Conservation (phyloP, 2,113 vertebrate species). For the Oryzias curvinotus region DNA sequence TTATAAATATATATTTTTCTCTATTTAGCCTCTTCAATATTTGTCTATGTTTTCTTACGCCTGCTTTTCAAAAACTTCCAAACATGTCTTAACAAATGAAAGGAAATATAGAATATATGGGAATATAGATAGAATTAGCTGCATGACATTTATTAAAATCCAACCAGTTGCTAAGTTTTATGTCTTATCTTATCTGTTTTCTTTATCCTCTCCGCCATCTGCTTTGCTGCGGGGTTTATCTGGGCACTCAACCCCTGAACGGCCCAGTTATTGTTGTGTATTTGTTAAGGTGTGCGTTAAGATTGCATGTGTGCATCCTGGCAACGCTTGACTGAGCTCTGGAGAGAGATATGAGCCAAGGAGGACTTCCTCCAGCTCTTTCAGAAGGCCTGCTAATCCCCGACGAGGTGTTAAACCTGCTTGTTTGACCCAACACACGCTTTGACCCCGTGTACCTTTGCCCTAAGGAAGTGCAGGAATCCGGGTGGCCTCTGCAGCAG, state of each 20-base stretch:
- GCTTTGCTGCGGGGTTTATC: conserved; percentile 31
- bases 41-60: no score
- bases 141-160: no score
- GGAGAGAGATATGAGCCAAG: conserved; percentile 55
- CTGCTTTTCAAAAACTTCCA: no score
- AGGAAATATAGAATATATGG: no score
- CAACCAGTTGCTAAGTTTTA: no score
- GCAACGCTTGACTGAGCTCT: conserved; percentile 36
- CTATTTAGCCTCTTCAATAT: no score
- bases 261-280: conserved; percentile 36
- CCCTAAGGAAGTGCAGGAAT: conserved; percentile 48
- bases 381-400: conserved; percentile 57
- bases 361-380: conserved; percentile 63
- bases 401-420: conserved; percentile 76
- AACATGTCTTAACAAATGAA: no score
- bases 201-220: conserved; percentile 28
- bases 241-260: conserved; percentile 47
- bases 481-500: conserved; percentile 12
- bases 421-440: conserved; percentile 61
- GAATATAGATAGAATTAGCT: no score
- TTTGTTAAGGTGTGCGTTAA: conserved; percentile 21
- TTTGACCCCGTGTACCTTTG: conserved; percentile 65
- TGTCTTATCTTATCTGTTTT: conserved; percentile 13
- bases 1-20: no score
- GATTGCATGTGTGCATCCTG: conserved; percentile 44